Base-by-base conservation (phyloP, 2,797 vertebrate genomes). In the Phoeniculus purpureus region DNA sequence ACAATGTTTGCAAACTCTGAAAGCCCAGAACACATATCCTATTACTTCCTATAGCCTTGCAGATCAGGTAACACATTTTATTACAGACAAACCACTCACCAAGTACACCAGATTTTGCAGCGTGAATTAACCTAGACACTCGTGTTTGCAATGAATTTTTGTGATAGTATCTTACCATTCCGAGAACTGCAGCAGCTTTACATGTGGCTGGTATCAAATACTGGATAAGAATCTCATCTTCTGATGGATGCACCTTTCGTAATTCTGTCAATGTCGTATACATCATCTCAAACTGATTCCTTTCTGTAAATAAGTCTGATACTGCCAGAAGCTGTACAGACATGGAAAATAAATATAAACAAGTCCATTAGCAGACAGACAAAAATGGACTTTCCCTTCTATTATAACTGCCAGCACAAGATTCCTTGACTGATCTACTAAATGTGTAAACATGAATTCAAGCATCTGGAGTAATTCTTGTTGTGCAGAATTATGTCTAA, bases 261-360 rank as follows among this genome's bases (percentile, higher is more conserved):
- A 99, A 96, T 85, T 99, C 99, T 58, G 98, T 98, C 96, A 99
- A 89, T 0, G 99, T 99, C 71, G 98, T 96, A 89, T 99, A 99
- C 99, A 99, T 99, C 98, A 98, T 99, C 96, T 99, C 99, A 96
- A 99, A 99, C 97, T 99, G 99, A 96, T 98, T 99, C 94, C 99
- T 98, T 96, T 99, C 99, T 0, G 99, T 99, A 98, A 99, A 99
- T 87, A 99, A 96, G 97, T 99, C 99, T 3, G 99, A 99, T 79
- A 99, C 99, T 26, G 99, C 98, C 90, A 99, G 98, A 96, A 99
- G 98, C 99, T 99, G 89, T 22, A 68, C 5, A 1, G 40, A 65
- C 81, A 87, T 67, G 48, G 66, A 74, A 78, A 96, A 52, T 21
- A 4, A 73, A 40, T 32, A 65, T 25, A 22, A 56, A 56, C 40